phyloP scores from a whole-genome alignment of 2,797 vertebrate genomes.

The Falco biarmicus region DNA sequence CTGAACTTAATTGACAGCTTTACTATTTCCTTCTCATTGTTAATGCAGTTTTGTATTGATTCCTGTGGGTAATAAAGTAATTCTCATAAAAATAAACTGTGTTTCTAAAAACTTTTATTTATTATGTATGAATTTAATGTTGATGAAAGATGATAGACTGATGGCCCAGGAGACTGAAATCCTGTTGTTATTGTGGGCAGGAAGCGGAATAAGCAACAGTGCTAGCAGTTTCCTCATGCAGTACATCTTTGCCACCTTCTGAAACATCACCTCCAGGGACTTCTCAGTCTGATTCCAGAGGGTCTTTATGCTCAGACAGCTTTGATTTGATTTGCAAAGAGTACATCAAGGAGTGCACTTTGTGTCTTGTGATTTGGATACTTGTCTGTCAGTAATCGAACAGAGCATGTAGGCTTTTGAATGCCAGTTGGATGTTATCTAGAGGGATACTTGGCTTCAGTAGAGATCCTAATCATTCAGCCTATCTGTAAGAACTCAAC shows the following conservation, averaged over 20 bases:
- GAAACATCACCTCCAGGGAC: not conserved
- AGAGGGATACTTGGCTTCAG: not conserved
- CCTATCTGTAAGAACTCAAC: not conserved
- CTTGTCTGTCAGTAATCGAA: not conserved
- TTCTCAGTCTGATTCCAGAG: not conserved
- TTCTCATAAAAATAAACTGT: not conserved
- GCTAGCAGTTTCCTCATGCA: not conserved
- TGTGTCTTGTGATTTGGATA: not conserved
- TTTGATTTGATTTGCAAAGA: not conserved
- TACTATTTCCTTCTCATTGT: not conserved
- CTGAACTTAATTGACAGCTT: not conserved
- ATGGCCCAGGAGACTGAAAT: not conserved
- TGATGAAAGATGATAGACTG: not conserved
- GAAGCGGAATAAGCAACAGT: not conserved
- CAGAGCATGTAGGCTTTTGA: not conserved
- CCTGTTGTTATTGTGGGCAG: not conserved
- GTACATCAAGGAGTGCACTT: not conserved
- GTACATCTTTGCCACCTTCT: not conserved
- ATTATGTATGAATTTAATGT: constrained; percentile 8
- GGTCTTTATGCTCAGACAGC: not conserved
- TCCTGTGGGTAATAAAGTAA: not conserved
- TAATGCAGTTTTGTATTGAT: constrained; percentile 19
- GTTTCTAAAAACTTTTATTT: not conserved
- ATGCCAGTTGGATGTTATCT: not conserved
- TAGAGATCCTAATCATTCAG: not conserved